phyloP scores from a whole-genome alignment of 2,113 vertebrate species.

The Pseudopipra pipra region DNA sequence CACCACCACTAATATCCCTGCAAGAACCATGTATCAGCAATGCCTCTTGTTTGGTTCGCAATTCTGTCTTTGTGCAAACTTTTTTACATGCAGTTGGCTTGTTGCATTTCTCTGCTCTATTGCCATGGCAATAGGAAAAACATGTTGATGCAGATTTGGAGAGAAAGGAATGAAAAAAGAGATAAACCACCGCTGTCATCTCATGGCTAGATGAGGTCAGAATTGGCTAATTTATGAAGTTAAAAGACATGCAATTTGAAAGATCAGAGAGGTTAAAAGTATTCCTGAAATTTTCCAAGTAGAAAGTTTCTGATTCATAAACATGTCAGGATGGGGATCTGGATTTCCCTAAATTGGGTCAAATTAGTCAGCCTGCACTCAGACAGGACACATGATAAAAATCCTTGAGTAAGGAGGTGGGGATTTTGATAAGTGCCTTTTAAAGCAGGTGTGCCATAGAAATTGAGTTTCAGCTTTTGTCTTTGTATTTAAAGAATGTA shows the following conservation, averaged over 20 bases:
- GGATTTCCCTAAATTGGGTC: background rate
- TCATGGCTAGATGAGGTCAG: conserved; percentile 12
- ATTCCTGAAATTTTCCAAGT: background rate
- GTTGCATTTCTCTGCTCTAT: conserved; percentile 25
- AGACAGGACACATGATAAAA: background rate
- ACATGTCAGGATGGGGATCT: conserved; percentile 1
- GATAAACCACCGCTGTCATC: background rate
- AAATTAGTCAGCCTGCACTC: background rate
- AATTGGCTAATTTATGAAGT: conserved; percentile 35
- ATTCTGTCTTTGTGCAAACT: conserved; percentile 44
- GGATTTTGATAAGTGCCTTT: background rate
- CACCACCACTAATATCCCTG: background rate
- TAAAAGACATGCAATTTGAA: background rate
- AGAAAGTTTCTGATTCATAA: conserved; percentile 41
- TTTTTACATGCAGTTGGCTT: conserved; percentile 12
- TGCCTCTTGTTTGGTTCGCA: conserved; percentile 20
- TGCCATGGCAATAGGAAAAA: conserved; percentile 67
- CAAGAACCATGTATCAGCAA: background rate
- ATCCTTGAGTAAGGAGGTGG: background rate
- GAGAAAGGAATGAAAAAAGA: background rate
- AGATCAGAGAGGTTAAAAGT: conserved; percentile 57
- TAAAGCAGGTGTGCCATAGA: background rate
- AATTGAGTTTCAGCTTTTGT: background rate
- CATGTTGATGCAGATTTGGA: conserved; percentile 40
- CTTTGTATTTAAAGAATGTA: background rate